These are phyloP conservation scores for Metallyticus violacea DNA, from an alignment of 2,888 invertebrate genomes.

Conservation along the genomic window DNA sequence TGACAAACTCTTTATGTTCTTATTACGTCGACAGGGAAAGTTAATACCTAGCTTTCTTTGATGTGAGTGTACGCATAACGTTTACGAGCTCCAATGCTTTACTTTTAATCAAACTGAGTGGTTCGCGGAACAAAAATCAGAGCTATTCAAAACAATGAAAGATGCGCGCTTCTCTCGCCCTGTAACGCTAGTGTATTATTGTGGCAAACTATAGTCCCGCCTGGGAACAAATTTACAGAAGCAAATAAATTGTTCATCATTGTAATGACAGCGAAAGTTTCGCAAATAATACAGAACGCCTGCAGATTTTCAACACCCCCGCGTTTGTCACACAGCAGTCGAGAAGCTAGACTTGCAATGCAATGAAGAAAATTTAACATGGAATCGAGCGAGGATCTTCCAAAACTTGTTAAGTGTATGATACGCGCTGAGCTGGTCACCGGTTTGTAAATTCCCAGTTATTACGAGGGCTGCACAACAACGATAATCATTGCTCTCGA, in stretches of 20 bases:
- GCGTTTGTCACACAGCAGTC: too few species aligned
- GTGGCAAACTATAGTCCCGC: not conserved
- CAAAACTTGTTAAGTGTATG: too few species aligned
- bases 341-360: too few species aligned
- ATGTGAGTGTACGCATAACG: not conserved
- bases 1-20: not conserved
- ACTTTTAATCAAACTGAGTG: not conserved
- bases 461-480: too few species aligned
- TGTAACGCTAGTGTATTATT: not conserved
- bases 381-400: too few species aligned
- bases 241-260: not conserved
- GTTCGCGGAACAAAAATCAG: not conserved
- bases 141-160: not conserved
- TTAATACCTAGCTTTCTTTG: not conserved
- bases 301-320: too few species aligned
- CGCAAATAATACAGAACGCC: not conserved
- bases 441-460: too few species aligned
- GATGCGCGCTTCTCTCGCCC: not conserved
- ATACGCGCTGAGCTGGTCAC: too few species aligned
- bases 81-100: not conserved
- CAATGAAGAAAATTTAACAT: too few species aligned
- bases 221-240: not conserved
- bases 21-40: not conserved
- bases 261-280: not conserved
- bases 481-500: too few species aligned